Evolutionary conservation across 2,888 invertebrate species (phyloP).

Genomic region (Rhyacophila evoluta): DNA sequence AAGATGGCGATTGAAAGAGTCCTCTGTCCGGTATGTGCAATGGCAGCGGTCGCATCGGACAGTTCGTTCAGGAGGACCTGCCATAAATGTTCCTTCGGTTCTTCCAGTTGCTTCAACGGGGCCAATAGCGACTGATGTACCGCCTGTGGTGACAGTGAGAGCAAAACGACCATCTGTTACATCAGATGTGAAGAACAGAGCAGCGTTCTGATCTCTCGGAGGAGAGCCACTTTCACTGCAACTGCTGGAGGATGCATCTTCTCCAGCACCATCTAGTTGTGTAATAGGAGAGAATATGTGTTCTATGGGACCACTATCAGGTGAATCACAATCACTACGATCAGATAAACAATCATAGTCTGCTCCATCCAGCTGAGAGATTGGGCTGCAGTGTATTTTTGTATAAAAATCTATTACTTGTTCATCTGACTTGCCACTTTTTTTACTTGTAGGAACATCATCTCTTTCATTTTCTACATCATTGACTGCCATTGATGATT

Average conservation of each 20-base stretch:
- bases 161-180: conserved; percentile 67
- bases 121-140: conserved; percentile 64
- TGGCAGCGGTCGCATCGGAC: conserved; percentile 91
- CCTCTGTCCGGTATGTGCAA: conserved; percentile 85
- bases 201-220: conserved; percentile 63
- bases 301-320: no score
- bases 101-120: conserved; percentile 68
- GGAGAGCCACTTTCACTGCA: conserved; percentile 60
- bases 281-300: conserved; percentile 71
- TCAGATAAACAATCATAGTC: conserved; percentile 74
- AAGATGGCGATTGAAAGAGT: conserved; percentile 84
- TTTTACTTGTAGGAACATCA: neutral
- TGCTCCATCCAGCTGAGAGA: conserved; percentile 78
- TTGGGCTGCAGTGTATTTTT: conserved; percentile 70
- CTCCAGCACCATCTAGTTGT: conserved; percentile 79
- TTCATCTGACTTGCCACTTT: conserved; percentile 64
- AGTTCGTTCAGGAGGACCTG: conserved; percentile 75
- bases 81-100: conserved; percentile 61
- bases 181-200: conserved; percentile 67
- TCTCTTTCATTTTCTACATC: neutral
- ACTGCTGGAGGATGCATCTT: conserved; percentile 71
- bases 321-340: conserved; percentile 67
- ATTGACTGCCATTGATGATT: neutral
- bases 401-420: conserved; percentile 70
- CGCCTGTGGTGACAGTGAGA: conserved; percentile 67